Evolutionary conservation across 2,888 invertebrate species (phyloP).

Genomic region (Andricus quercusramuli): DNA sequence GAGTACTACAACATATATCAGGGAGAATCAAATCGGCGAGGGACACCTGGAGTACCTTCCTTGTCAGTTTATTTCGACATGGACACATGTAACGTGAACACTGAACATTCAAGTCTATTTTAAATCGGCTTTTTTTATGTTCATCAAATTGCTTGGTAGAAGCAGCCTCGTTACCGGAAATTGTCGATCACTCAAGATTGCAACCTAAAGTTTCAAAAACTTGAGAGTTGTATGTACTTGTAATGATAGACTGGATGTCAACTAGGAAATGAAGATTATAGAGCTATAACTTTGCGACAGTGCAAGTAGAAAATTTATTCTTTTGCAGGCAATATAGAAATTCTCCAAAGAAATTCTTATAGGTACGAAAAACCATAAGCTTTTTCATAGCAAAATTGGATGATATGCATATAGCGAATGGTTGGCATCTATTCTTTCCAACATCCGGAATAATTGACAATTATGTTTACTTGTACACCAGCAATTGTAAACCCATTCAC

Average conservation of each 20-base stretch:
- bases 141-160: slow-evolving; percentile 11
- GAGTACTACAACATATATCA: too few species aligned
- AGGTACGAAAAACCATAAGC: too few species aligned
- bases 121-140: slow-evolving; percentile 17
- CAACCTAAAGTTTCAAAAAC: slow-evolving; percentile 4
- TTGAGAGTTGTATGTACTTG: slow-evolving; percentile 1
- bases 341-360: too few species aligned
- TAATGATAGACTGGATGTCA: neutral
- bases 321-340: neutral
- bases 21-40: too few species aligned
- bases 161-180: slow-evolving; percentile 10
- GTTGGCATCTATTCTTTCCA: too few species aligned
- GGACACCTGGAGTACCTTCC: too few species aligned
- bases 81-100: slow-evolving; percentile 15
- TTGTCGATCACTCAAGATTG: slow-evolving; percentile 24
- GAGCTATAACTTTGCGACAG: neutral
- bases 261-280: neutral
- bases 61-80: slow-evolving; percentile 24
- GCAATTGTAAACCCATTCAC: too few species aligned
- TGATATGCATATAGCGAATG: too few species aligned
- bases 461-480: too few species aligned
- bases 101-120: slow-evolving; percentile 17
- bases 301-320: neutral
- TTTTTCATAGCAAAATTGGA: too few species aligned
- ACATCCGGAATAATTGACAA: too few species aligned